Base-by-base conservation (phyloP, 1,140 invertebrate genomes). In the Papilio machaon region DNA sequence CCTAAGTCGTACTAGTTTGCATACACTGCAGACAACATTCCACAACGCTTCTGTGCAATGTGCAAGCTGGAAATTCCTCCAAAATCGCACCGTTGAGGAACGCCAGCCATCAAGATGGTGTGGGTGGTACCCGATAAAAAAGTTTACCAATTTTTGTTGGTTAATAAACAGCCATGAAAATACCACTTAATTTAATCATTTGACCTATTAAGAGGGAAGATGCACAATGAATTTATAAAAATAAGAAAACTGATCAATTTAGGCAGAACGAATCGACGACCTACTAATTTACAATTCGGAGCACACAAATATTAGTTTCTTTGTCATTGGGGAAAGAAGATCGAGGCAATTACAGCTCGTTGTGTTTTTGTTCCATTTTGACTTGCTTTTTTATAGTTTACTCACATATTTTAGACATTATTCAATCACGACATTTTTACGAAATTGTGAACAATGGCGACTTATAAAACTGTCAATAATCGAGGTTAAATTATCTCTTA, bases 301-400 rank as follows among this genome's bases (percentile, higher is more conserved):
- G 58, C 77, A 79, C 77, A 79, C 77, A 79, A 79, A 67, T 64
- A 79, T 79, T 64, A 79, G 58, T 35, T 79, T 79, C 77, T 79
- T 79, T 79, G 77, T 79, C 58, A 79, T 67, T 79, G 77, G 8
- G 54, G 58, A 79, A 60, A 67, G 52, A 79, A 79, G 77, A 79
- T 64, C 58, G 38, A 79, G 10, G 35, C 58, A 79, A 79, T 79
- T 67, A 79, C 76, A 30, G 1, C 23, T 70, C 13, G 64, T 70
- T 35, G 17, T 11, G 49, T 77, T 77, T 77, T 54, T 54, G 75
- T 77, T 54, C 35, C 35, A 58, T 52, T 70, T 70, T 70, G 15
- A 70, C 30, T 7, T 35, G 30, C 30, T 15, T 30, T 15, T 70
- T 2, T 19, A 19, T 19, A 8, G n/a, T 10, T 58, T 19, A 58